Conservation (phyloP, 1,140 invertebrate genomes). For the Colletes gigas region DNA sequence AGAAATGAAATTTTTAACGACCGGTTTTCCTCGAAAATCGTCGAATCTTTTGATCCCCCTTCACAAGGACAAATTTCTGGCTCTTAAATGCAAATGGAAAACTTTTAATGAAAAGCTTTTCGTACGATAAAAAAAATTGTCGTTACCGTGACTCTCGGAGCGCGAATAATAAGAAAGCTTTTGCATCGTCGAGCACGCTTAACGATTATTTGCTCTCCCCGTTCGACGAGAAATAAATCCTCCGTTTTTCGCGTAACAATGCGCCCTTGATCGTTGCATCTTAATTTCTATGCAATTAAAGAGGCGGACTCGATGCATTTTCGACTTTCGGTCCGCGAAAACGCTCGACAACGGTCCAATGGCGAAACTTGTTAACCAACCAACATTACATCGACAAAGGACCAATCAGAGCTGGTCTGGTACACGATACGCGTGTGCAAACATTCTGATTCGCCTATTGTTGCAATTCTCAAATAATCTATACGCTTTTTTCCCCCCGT, state of each 20-base stretch:
- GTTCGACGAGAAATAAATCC: slow-evolving; percentile 31
- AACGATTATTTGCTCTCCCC: slow-evolving; percentile 44
- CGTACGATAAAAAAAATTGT: background rate
- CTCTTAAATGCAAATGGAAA: slow-evolving; percentile 30
- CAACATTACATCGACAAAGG: slow-evolving; percentile 54
- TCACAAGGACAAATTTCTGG: background rate
- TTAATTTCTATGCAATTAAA: slow-evolving; percentile 59
- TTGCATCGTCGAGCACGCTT: slow-evolving; percentile 52
- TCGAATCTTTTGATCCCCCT: background rate
- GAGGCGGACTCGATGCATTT: slow-evolving; percentile 10
- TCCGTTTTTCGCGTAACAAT: slow-evolving; percentile 39
- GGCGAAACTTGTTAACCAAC: slow-evolving; percentile 7
- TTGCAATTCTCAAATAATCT: too few relatives aligned
- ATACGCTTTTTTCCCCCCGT: too few relatives aligned
- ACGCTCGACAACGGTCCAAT: background rate
- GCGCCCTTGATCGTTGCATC: slow-evolving; percentile 56
- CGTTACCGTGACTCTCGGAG: slow-evolving; percentile 38
- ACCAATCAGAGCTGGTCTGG: slow-evolving; percentile 54
- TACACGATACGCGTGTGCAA: too few relatives aligned
- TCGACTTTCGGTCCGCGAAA: background rate
- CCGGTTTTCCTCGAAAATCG: background rate
- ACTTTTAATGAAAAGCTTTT: slow-evolving; percentile 17
- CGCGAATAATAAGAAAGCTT: slow-evolving; percentile 54
- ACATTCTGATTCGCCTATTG: too few relatives aligned
- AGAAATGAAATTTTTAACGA: background rate